Conservation (phyloP, 1,140 invertebrate species). For the Solenopsis fugax region DNA sequence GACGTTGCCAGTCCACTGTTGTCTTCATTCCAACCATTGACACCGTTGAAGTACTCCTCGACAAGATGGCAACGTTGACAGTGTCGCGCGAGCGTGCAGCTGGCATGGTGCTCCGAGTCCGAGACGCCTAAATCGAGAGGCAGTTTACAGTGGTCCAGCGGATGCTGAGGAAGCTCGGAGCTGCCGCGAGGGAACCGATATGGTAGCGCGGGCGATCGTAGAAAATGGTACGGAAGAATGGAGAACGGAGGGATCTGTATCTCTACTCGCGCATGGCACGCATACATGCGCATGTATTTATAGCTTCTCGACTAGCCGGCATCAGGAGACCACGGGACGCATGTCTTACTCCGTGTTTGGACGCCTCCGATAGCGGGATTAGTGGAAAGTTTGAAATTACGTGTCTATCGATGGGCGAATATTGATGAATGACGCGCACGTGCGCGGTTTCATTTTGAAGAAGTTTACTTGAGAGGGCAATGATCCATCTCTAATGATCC, state of each 20-base stretch:
- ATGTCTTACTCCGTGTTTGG: conserved; percentile 20
- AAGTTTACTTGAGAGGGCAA: background rate
- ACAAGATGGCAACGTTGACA: conserved; percentile 63
- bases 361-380: background rate
- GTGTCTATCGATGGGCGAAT: background rate
- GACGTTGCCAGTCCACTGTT: conserved; percentile 38
- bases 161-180: conserved; percentile 6
- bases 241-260: conserved; percentile 13
- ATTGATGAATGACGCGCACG: background rate
- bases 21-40: conserved; percentile 60
- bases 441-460: background rate
- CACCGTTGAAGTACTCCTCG: conserved; percentile 10
- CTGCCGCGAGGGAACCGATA: background rate
- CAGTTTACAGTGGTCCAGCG: conserved; percentile 47
- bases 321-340: conserved; percentile 24
- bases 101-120: conserved; percentile 36
- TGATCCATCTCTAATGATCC: background rate
- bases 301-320: conserved; percentile 62
- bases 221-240: conserved; percentile 38
- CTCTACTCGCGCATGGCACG: background rate
- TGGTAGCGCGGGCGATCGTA: conserved; percentile 22
- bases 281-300: conserved; percentile 59
- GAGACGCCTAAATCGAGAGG: conserved; percentile 63
- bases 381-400: conserved; percentile 10
- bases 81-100: conserved; percentile 14